Base-by-base conservation (phyloP, 1,140 invertebrate species). In the Cotesia glomerata region DNA sequence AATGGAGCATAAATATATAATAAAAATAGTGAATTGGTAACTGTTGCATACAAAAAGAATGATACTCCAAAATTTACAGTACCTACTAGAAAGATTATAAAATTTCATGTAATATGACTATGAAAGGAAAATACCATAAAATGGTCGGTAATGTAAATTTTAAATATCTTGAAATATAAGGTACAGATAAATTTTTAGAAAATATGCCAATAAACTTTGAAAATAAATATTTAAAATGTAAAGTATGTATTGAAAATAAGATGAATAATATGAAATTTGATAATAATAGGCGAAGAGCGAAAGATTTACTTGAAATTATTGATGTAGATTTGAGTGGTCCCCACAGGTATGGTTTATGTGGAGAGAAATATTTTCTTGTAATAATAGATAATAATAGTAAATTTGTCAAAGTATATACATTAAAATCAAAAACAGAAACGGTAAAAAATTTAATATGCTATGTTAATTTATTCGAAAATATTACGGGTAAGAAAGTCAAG, bases 381-480 rank as follows among this genome's bases (percentile, higher is more conserved):
- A 71, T 78, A 51, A 73, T 75, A 0, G 76, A 78, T 32, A 69
- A 78, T 34, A 73, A 74, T 18, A 78, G 75, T 61, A 74, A 78
- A 54, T 62, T 72, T 9, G 71, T 67, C 8, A 63, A 59, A 59
- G 56, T 76, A 11, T 73, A 70, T 34, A 45, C 52, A 16, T 74
- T 76, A 36, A 75, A 79, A 74, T 62, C 39, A 35, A 79, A 79
- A 70, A 0, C 1, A 36, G 74, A 75, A 51, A 72, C 74, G 0
- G 36, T 18, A 16, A 66, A 76, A 8, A 69, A 65, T 35, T 73
- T 79, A 34, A 18, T 58, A 39, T 59, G 74, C 16, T 78, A 75
- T 69, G 52, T 75, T 11, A 75, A 78, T 76, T 35, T 67, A 71
- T 54, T 76, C 1, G 69, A 78, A 70, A 78, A 78, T 49, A 4